Evolutionary conservation across 2,888 invertebrate species (phyloP), one percentile per base, ranked within the genome.

Genomic region (Athalia rosae): DNA sequence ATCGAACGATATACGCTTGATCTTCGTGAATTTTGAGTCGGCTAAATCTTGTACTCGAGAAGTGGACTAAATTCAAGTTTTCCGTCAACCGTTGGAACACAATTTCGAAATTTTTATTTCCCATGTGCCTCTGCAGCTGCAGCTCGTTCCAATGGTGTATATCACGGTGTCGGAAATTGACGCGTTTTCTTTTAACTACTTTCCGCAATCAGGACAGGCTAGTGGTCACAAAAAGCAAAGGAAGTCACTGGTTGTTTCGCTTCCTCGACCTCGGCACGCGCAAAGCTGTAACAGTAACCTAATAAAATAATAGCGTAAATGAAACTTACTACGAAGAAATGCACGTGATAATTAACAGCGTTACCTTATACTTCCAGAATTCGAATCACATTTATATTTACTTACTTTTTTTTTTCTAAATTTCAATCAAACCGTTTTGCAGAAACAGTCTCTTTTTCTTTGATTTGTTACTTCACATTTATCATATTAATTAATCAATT

Each of bases 181-280:
- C 56, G 71, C 71, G 71, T 71, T 71, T 71, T 71, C 71, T 71
- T 71, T 71, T 71, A 58, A 71, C 71, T 71, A 71, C 71, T 71
- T 71, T 71, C 71, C 71, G 71, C 71, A 71, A 71, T 45, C 58
- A 71, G 71, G 58, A 71, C 71, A 71, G 71, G 58, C 71, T n/a
- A 43, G 71, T 56, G 15, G 56, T 45, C 58, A 71, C 58, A 71
- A 71, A 71, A 71, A 71, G 71, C 11, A 71, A 71, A 71, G 71
- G 71, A 71, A 71, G 71, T 71, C 71, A 71, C 71, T 71, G 71
- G 71, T 71, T 71, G 71, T 58, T 71, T 71, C 71, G 71, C 71
- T 71, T 71, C 71, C 71, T 58, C 58, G 71, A 58, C 71, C 71
- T 71, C 71, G 58, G 56, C 71, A 58, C 71, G 71, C 71, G 71